These are phyloP conservation scores for Cheilosia scutellata DNA, from an alignment of 2,888 invertebrate species.

Conservation along the genomic window DNA sequence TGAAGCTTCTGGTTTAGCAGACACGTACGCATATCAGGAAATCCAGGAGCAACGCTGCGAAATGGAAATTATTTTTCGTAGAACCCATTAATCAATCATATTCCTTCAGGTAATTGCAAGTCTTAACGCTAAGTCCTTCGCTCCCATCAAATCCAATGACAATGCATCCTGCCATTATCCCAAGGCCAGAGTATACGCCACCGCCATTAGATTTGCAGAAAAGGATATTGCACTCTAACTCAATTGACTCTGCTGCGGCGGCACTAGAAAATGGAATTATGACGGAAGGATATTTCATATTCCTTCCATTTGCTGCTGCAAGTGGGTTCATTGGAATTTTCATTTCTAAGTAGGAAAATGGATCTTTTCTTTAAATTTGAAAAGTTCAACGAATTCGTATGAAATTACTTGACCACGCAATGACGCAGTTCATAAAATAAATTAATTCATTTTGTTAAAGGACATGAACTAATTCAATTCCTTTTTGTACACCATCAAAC, in stretches of 20 bases:
- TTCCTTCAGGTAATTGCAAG: conserved; percentile 43
- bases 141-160: conserved; percentile 56
- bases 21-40: conserved; percentile 95
- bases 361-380: conserved; percentile 1
- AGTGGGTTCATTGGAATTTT: conserved; percentile 36
- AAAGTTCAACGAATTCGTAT: conserved; percentile 35
- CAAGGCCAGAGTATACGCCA: conserved; percentile 34
- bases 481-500: conserved; percentile 22
- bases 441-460: conserved; percentile 39
- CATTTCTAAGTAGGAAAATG: conserved; percentile 30
- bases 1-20: conserved; percentile 97
- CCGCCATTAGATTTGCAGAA: conserved; percentile 50
- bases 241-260: conserved; percentile 47
- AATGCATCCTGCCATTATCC: conserved; percentile 49
- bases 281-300: conserved; percentile 36
- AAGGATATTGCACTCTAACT: conserved; percentile 70
- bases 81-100: conserved; percentile 63
- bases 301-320: conserved; percentile 18
- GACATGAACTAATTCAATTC: neutral
- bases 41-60: conserved; percentile 90
- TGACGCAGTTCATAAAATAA: conserved; percentile 29
- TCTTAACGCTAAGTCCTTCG: conserved; percentile 43
- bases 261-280: conserved; percentile 37
- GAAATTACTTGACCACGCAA: conserved; percentile 26
- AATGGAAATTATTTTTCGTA: conserved; percentile 36